These are phyloP conservation scores for Coranthus polyacanthus DNA, from an alignment of 2,797 vertebrate species.

Conservation along the genomic window DNA sequence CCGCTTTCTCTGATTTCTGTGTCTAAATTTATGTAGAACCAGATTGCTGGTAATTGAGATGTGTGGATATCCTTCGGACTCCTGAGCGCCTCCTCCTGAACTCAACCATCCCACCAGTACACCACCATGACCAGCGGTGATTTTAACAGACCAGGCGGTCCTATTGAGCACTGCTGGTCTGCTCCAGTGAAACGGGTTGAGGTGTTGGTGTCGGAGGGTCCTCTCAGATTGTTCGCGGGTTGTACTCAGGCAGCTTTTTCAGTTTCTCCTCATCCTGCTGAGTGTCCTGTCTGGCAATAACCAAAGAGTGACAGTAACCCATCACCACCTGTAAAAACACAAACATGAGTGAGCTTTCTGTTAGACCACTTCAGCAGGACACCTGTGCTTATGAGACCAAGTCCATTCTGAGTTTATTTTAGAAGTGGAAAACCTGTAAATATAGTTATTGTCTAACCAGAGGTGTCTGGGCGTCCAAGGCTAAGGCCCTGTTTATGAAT, in stretches of 20 bases:
- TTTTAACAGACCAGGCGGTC: constrained; percentile 46
- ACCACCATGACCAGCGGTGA: constrained; percentile 36
- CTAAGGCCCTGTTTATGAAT: no score
- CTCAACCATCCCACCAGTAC: constrained; percentile 44
- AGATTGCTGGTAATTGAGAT: constrained; percentile 62
- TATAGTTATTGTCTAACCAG: no score
- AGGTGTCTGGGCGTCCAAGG: no score
- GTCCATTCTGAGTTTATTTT: no score
- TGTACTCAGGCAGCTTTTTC: constrained; percentile 96
- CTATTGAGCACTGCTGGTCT: constrained; percentile 49
- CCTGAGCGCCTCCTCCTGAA: constrained; percentile 41
- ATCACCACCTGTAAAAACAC: constrained; percentile 89
- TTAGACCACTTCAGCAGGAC: background rate
- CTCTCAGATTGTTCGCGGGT: constrained; percentile 93
- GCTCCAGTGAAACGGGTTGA: constrained; percentile 48
- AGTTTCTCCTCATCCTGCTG: constrained; percentile 91
- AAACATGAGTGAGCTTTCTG: background rate
- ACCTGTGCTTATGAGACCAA: no score
- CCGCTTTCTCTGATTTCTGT: constrained; percentile 32
- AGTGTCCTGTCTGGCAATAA: constrained; percentile 92
- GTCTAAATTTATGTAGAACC: constrained; percentile 58
- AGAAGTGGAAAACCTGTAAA: no score
- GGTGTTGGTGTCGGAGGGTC: constrained; percentile 15
- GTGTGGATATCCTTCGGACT: constrained; percentile 41
- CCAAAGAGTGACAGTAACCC: constrained; percentile 93